Evolutionary conservation across 2,113 vertebrate genomes (phyloP).

Genomic region (Ploceus nigricollis): DNA sequence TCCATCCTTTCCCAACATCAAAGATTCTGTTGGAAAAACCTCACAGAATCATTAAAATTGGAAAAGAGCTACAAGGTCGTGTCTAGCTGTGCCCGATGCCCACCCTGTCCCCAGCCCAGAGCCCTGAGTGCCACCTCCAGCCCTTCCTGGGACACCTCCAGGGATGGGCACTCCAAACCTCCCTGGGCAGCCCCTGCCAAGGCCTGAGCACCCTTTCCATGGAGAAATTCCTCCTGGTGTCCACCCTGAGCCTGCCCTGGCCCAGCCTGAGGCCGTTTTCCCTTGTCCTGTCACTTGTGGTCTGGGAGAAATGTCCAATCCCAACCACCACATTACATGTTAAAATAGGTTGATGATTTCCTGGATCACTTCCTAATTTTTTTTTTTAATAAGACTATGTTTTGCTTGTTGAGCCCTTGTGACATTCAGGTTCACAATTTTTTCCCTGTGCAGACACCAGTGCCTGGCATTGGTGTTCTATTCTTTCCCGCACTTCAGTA

Average conservation of each 20-base stretch:
- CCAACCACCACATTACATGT: not conserved
- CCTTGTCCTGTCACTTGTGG: not conserved
- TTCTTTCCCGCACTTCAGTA: not conserved
- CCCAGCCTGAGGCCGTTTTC: fast-evolving
- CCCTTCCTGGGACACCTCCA: not conserved
- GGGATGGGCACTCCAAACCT: not conserved
- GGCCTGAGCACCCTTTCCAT: not conserved
- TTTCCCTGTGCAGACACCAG: not conserved
- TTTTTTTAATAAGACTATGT: not conserved
- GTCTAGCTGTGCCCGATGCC: fast-evolving
- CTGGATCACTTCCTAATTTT: not conserved
- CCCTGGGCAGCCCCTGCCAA: not conserved
- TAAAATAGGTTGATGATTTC: not conserved
- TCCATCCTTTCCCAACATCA: not conserved
- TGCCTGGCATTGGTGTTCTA: not conserved
- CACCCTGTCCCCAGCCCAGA: not conserved
- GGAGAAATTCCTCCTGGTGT: fast-evolving
- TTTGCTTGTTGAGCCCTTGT: not conserved
- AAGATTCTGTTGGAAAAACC: not conserved
- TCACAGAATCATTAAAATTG: not conserved
- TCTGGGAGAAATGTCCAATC: not conserved
- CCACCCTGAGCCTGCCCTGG: not conserved
- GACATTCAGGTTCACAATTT: fast-evolving
- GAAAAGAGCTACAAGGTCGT: not conserved
- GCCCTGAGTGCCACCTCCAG: not conserved